Conservation (phyloP, 2,888 invertebrate species). For the Nomada goodeniana region DNA sequence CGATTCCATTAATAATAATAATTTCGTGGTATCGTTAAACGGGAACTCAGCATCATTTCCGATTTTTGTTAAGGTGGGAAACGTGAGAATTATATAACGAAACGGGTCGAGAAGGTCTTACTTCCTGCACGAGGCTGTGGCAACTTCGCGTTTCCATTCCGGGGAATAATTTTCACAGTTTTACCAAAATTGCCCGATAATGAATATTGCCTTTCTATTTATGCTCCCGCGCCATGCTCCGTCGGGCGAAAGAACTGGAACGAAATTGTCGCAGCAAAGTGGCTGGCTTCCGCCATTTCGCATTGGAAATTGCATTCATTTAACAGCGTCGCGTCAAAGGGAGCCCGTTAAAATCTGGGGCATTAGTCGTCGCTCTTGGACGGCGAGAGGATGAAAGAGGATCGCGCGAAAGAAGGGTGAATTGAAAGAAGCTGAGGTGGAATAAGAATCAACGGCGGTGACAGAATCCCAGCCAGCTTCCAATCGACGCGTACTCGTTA, state of each 20-base stretch:
- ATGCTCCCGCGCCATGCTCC: not conserved
- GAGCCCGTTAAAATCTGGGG: constrained; percentile 68
- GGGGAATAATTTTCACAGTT: constrained; percentile 18
- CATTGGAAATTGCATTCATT: constrained; percentile 75
- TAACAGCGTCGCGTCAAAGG: constrained; percentile 66
- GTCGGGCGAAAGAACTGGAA: not conserved
- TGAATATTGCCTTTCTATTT: constrained; percentile 13
- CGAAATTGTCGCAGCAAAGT: constrained; percentile 58
- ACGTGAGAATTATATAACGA: no score
- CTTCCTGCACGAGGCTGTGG: not conserved
- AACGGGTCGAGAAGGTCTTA: not conserved
- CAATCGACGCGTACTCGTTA: constrained; percentile 44
- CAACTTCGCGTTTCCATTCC: not conserved
- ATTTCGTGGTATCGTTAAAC: not conserved
- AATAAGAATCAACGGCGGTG: constrained; percentile 45
- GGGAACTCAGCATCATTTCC: not conserved
- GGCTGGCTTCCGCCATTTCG: constrained; percentile 47
- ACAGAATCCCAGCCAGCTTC: constrained; percentile 2
- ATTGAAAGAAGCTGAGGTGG: constrained; percentile 4
- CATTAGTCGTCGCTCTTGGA: constrained; percentile 47
- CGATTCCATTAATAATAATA: not conserved
- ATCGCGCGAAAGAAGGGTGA: constrained; percentile 5
- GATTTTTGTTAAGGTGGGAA: not conserved
- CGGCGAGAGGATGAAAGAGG: constrained; percentile 33
- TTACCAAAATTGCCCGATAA: constrained; percentile 3